phyloP scores from a whole-genome alignment of 2,888 invertebrate genomes.

The Drosophila fulvimacula region DNA sequence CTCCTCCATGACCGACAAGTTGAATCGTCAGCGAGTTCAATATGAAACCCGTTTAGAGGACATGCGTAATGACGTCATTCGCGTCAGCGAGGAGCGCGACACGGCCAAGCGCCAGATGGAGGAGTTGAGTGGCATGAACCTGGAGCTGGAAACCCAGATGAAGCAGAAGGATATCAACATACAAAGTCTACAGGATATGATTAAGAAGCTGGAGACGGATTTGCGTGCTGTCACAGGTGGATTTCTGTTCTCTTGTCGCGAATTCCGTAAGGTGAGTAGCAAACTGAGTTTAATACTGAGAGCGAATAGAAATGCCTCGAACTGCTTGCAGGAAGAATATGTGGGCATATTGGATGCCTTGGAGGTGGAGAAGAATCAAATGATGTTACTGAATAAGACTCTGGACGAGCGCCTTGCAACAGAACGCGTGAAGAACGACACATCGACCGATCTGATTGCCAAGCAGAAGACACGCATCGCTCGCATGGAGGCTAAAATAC shows the following conservation, averaged over 20 bases:
- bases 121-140: conserved; percentile 73
- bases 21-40: conserved; percentile 76
- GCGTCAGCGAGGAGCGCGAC: conserved; percentile 62
- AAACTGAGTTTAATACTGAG: neutral
- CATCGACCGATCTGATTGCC: conserved; percentile 67
- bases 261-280: conserved; percentile 81
- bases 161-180: conserved; percentile 68
- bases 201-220: conserved; percentile 79
- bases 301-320: too few species aligned
- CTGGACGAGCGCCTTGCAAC: conserved; percentile 71
- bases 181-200: conserved; percentile 61
- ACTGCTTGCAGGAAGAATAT: conserved; percentile 78
- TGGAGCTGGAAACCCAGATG: conserved; percentile 69
- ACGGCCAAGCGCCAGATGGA: conserved; percentile 65
- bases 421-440: conserved; percentile 72
- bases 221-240: conserved; percentile 82
- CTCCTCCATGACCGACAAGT: conserved; percentile 86
- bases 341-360: conserved; percentile 81
- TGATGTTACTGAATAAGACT: conserved; percentile 70
- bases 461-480: conserved; percentile 80
- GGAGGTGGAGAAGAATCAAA: conserved; percentile 81
- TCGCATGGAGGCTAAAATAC: conserved; percentile 81
- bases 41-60: conserved; percentile 80
- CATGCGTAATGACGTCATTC: conserved; percentile 63
- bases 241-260: conserved; percentile 83